phyloP scores from a whole-genome alignment of 1,140 invertebrate genomes.

The Neotoxoptera formosana region DNA sequence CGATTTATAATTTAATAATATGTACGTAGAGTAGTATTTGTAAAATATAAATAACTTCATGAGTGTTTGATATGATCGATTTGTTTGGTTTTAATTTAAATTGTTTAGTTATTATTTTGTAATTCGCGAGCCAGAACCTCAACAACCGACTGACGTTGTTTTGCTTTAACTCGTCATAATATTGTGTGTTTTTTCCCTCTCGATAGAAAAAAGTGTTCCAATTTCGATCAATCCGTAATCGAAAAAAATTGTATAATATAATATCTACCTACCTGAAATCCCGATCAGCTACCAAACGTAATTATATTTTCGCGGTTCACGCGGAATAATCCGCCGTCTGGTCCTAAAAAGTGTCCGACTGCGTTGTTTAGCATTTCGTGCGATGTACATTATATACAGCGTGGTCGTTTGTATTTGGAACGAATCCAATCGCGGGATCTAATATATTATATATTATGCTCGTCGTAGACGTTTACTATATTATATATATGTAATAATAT shows the following conservation, averaged over 20 bases:
- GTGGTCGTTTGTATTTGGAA: neutral
- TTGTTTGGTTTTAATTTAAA: neutral
- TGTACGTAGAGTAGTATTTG: neutral
- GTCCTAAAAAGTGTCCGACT: neutral
- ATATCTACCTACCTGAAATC: neutral
- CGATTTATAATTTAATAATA: neutral
- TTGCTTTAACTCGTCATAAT: neutral
- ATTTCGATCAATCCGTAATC: neutral
- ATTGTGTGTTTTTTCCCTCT: neutral
- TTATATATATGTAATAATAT: neutral
- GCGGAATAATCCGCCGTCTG: neutral
- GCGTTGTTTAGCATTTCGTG: neutral
- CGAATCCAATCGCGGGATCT: neutral
- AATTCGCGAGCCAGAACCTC: neutral
- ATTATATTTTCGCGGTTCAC: neutral
- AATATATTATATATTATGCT: constrained; percentile 6
- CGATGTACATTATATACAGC: neutral
- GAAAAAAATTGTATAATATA: neutral
- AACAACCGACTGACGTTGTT: neutral
- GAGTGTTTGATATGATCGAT: neutral
- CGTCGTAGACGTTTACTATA: neutral
- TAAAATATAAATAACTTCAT: neutral
- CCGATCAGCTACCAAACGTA: neutral
- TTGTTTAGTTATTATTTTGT: neutral
- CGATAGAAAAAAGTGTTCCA: neutral